Base-by-base conservation (phyloP, 2,113 vertebrate genomes). In the Elanus axillaris region DNA sequence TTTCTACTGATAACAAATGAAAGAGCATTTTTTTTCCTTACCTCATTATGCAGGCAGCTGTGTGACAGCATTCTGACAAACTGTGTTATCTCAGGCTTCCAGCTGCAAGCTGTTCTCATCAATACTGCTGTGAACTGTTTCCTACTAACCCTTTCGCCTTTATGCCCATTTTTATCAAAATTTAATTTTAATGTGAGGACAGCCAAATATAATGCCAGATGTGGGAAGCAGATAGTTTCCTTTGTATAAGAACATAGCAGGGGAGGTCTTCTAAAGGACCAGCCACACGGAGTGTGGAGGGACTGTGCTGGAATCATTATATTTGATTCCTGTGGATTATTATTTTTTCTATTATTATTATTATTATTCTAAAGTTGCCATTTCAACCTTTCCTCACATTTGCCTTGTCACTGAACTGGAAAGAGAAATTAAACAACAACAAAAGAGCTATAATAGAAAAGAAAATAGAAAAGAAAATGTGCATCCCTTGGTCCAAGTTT, bases 41-140 rank as follows among this genome's bases (percentile, higher is more conserved):
- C 97, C 97, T 98, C 97, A 98, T 98, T 98, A 98, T 98, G 96
- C 97, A 98, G 97, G 94, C 98, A 98, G 98, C 98, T 97, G 95
- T 97, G 96, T 98, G 98, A 98, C 97, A 97, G 96, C 90, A 79
- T 17, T 97, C 98, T 98, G 98, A 97, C 98, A 98, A 98, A 98
- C 98, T 98, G 97, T 96, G 96, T 98, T 98, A 98, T 98, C 98
- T 98, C 86, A 94, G 97, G 94, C 98, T 98, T 98, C 98, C 98
- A 98, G 98, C 98, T 98, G 97, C 97, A 97, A 96, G 94, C 79
- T 88, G 95, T 93, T 96, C 95, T 98, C 98, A 97, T 98, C 98
- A 81, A 90, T 91, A 88, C 90, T 94, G 98, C 98, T 98, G 85
- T 77, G 95, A 97, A 95, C 97, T 96, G 98, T 95, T 98, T 86